These are phyloP conservation scores for Scaptomyza hsui DNA, from an alignment of 1,140 invertebrate species.

Conservation along the genomic window DNA sequence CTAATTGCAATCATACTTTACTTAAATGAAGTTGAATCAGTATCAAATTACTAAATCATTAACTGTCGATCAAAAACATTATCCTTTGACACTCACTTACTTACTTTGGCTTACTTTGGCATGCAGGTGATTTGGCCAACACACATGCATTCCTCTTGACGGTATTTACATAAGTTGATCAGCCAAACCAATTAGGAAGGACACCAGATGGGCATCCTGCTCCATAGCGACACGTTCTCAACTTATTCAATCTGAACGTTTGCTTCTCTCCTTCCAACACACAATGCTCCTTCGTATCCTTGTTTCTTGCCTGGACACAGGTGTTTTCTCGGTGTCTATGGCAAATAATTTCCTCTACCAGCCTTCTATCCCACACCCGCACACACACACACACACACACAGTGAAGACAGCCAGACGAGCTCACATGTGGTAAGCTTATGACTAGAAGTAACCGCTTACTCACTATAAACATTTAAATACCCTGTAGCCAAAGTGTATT, in stretches of 20 bases:
- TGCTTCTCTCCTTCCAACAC: not conserved
- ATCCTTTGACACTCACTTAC: no score
- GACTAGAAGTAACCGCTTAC: not conserved
- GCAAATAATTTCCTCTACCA: slow-evolving; percentile 24
- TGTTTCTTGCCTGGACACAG: slow-evolving; percentile 3
- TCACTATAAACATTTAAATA: not conserved
- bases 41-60: no score
- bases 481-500: not conserved
- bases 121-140: not conserved
- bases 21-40: no score
- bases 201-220: not conserved
- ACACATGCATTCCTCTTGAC: not conserved
- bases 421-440: not conserved
- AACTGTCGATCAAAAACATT: no score
- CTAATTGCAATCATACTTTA: no score
- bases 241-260: slow-evolving; percentile 6
- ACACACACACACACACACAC: not conserved
- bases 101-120: not conserved
- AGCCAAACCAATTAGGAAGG: slow-evolving; percentile 4
- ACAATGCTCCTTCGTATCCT: no score
- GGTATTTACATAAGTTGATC: slow-evolving; percentile 11
- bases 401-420: not conserved
- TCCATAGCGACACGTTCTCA: not conserved
- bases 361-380: not conserved
- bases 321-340: slow-evolving; percentile 41